phyloP scores from a whole-genome alignment of 2,888 invertebrate genomes.

The Lithophane semibrunnea region DNA sequence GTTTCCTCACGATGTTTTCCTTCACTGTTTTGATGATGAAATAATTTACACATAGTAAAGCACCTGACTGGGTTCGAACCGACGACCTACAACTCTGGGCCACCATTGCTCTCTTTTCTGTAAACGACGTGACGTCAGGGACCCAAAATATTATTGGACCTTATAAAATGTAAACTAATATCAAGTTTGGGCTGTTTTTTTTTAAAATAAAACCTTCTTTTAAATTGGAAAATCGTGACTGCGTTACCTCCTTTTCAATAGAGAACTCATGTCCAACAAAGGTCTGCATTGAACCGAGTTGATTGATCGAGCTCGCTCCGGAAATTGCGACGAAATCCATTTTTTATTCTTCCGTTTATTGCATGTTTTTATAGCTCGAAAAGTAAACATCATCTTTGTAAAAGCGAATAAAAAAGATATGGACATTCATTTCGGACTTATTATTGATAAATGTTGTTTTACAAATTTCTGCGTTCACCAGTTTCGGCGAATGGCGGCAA shows the following conservation, averaged over 20 bases:
- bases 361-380: slow-evolving; percentile 45
- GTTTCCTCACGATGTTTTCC: too few relatives aligned
- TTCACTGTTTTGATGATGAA: too few relatives aligned
- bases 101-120: too few relatives aligned
- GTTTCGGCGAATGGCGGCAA: too few relatives aligned
- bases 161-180: background rate
- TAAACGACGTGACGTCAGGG: background rate
- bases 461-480: background rate
- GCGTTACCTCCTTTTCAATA: slow-evolving; percentile 43
- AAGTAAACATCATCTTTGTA: slow-evolving; percentile 41
- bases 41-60: too few relatives aligned
- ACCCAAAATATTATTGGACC: background rate
- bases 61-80: too few relatives aligned
- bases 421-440: slow-evolving; percentile 13
- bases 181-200: background rate
- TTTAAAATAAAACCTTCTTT: slow-evolving; percentile 6
- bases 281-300: slow-evolving; percentile 39
- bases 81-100: too few relatives aligned
- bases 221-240: slow-evolving; percentile 28
- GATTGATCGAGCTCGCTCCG: slow-evolving; percentile 47
- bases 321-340: slow-evolving; percentile 49
- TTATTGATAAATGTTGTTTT: background rate
- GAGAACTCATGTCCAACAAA: slow-evolving; percentile 47
- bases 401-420: slow-evolving; percentile 33
- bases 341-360: slow-evolving; percentile 55